Base-by-base conservation (phyloP, 2,113 vertebrate genomes). In the Acrocephalus kingi region DNA sequence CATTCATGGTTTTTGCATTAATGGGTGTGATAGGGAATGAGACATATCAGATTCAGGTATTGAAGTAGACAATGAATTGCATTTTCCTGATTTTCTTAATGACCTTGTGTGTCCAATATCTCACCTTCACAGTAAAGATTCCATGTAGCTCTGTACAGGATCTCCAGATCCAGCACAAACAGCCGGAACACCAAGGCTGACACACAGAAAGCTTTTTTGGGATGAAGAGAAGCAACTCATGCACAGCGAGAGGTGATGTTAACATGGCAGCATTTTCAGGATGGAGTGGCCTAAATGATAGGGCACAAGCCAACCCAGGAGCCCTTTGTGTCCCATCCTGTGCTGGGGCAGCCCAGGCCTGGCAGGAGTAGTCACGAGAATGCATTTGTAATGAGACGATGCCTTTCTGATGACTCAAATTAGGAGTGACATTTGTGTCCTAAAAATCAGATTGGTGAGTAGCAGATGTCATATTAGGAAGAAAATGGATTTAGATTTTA, bases 1-100 rank as follows among this genome's bases (percentile, higher is more conserved):
- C 87, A 45, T 84, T 83, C 62, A 5, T 91, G 90, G 94, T 94
- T 94, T 96, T 90, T 93, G 88, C 95, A 66, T 97, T 92, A 78
- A 22, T 56, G 93, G 84, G 43, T 72, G 76, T 94, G 84, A 75
- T 89, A 94, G 94, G 87, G 91, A 98, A 84, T 79, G 84, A 97
- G 96, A 97, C 94, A 95, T 97, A 97, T 96, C 96, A 86, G 87
- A 96, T 95, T 97, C 96, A 97, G 97, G 95, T 97, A 89, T 97
- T 96, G 74, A 61, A 83, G 56, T 61, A 96, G 93, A 89, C 84
- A 92, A 89, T 94, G 64, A 93, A 93, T 55, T 97, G 94, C 96
- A 39, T 95, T 94, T 93, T 87, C 77, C 27, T 93, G 79, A 59
- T 20, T 28, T 96, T 95, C 82, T 86, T 92, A 77, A 63, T 84